These are phyloP conservation scores for Drosophila micromelanica DNA, from an alignment of 1,140 invertebrate species.

Conservation along the genomic window DNA sequence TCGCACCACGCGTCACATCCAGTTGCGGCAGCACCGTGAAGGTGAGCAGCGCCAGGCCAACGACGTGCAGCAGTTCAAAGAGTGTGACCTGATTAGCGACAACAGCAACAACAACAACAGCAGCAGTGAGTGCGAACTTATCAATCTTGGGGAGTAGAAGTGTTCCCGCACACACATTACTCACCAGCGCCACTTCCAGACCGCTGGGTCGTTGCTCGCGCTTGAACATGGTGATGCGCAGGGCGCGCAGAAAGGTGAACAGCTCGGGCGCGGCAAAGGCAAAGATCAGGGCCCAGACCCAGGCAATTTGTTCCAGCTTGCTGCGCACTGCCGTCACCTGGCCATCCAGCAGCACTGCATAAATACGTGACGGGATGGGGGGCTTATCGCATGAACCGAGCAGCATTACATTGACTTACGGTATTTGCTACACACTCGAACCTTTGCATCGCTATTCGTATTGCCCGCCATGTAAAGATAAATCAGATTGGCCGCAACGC, in stretches of 20 bases:
- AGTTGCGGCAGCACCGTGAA: constrained; percentile 94
- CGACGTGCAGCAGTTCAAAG: constrained; percentile 94
- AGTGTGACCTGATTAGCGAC: constrained; percentile 84
- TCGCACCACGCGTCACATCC: constrained; percentile 95
- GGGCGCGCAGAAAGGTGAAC: constrained; percentile 92
- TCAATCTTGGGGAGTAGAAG: constrained; percentile 71
- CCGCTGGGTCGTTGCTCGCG: constrained; percentile 67
- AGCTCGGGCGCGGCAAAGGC: constrained; percentile 94
- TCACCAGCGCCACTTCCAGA: constrained; percentile 86
- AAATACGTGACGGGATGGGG: neutral
- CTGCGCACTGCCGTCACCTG: constrained; percentile 48
- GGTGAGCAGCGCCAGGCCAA: constrained; percentile 94
- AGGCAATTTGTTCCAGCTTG: constrained; percentile 92
- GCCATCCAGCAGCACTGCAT: constrained; percentile 49
- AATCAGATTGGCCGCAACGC: constrained; percentile 92
- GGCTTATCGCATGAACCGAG: constrained; percentile 5
- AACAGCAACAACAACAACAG: constrained; percentile 2
- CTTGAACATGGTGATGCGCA: constrained; percentile 95
- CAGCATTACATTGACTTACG: constrained; percentile 61
- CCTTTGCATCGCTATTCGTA: constrained; percentile 88
- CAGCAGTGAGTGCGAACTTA: constrained; percentile 85
- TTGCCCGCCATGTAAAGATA: constrained; percentile 96
- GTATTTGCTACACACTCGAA: constrained; percentile 90
- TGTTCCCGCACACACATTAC: constrained; percentile 31
- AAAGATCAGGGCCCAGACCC: constrained; percentile 96